Evolutionary conservation across 2,113 vertebrate species (phyloP), one percentile per base, ranked within the genome.

Genomic region (Corydoras sp.): DNA sequence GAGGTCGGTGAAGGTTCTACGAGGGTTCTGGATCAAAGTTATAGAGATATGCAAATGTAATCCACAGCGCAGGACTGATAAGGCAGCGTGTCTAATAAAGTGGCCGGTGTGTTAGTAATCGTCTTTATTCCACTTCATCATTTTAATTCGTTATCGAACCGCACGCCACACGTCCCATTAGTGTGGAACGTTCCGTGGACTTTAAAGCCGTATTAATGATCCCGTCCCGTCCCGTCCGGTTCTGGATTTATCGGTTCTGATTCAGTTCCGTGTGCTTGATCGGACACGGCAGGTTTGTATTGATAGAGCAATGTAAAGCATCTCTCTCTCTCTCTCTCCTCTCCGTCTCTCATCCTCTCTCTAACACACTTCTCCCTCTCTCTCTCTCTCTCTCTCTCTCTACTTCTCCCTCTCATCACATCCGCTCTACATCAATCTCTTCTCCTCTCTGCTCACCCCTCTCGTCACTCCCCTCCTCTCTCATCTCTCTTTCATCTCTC

Each of bases 301-400:
- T 51, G 24, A 30, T 53, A 9, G 13, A 30, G 14, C n/a, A 48
- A 13, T 48, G 43, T 18, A 10, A 63, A 15, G 35, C 0, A 0
- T 3, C 18, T 60, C 58, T 60, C 58, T 60, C 24, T 60, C 13
- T 62, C 32, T 62, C 30, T 48, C 11, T 58, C 48, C 15, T 10
- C 12, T 30, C 59, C n/a, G n/a, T n/a, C n/a, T n/a, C n/a, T n/a
- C n/a, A n/a, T 60, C 54, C 58, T 50, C 53, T 24, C n/a, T 67
- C 6, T 32, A 9, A 54, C n/a, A n/a, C n/a, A n/a, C 51, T 12
- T 18, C 35, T 13, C 10, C 12, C 3, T 51, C n/a, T n/a, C n/a
- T 35, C 58, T 58, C 31, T 24, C 3, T 10, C 3, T 15, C 14
- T 50, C 24, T n/a, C 30, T 11, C 5, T 49, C n/a, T n/a, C n/a